phyloP scores from a whole-genome alignment of 2,797 vertebrate genomes.

The Martes flavigula region DNA sequence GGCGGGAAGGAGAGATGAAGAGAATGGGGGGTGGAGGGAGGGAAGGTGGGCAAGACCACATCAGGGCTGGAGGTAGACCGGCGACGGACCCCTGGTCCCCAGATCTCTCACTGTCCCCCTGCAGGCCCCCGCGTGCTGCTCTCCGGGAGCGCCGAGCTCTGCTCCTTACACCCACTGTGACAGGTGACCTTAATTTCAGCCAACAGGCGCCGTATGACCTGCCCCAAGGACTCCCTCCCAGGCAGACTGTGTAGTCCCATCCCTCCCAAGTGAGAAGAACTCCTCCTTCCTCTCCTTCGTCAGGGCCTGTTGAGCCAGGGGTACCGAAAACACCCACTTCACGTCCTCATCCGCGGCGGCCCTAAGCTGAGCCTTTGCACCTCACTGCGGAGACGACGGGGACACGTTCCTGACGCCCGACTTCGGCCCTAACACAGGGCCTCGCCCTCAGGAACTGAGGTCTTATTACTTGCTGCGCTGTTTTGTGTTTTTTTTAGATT shows the following conservation, averaged over 20 bases:
- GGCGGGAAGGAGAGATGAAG: accelerated
- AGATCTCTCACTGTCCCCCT: accelerated
- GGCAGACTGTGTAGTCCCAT: too few relatives aligned
- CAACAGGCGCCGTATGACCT: accelerated
- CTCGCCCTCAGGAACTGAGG: accelerated
- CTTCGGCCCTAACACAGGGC: not conserved
- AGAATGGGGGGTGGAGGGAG: accelerated
- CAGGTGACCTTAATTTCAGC: not conserved
- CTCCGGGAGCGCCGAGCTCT: too few relatives aligned
- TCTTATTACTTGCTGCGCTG: not conserved
- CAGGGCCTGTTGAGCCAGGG: not conserved
- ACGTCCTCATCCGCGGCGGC: accelerated
- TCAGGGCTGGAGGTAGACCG: too few relatives aligned
- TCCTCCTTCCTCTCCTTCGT: not conserved
- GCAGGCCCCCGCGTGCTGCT: accelerated
- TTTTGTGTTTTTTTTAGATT: too few relatives aligned
- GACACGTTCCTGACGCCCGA: accelerated
- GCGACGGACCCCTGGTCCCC: accelerated
- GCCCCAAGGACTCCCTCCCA: accelerated
- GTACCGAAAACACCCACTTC: accelerated
- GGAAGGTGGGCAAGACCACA: not conserved
- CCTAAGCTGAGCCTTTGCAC: not conserved
- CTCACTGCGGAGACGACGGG: not conserved
- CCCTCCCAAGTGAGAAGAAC: not conserved
- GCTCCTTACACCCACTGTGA: accelerated